These are phyloP conservation scores for Congeria kusceri DNA, from an alignment of 2,888 invertebrate genomes.

Conservation along the genomic window DNA sequence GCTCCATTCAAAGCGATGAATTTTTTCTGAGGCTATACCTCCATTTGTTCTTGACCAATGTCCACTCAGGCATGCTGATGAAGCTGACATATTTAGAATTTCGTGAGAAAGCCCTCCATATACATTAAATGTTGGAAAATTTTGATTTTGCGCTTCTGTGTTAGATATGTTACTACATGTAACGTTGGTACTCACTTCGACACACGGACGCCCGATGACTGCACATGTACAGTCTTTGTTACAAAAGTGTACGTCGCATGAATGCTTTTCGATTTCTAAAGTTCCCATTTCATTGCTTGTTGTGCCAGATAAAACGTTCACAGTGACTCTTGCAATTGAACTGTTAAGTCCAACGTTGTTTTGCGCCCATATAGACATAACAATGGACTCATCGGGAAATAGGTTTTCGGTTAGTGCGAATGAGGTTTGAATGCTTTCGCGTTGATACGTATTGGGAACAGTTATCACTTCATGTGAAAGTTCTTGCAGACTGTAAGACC, in stretches of 20 bases:
- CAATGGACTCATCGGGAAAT: constrained; percentile 31
- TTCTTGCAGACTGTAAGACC: constrained; percentile 51
- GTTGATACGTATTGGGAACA: neutral
- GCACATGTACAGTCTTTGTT: constrained; percentile 64
- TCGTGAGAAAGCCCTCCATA: neutral
- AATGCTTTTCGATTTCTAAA: constrained; percentile 46
- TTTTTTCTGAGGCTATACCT: neutral
- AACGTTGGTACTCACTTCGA: neutral
- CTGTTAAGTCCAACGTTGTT: constrained; percentile 57
- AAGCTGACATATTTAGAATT: constrained; percentile 14
- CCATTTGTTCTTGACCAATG: constrained; percentile 14
- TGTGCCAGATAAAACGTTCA: constrained; percentile 12
- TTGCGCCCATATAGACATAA: constrained; percentile 58
- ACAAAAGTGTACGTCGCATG: constrained; percentile 54
- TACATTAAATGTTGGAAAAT: neutral
- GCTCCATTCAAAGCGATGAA: constrained; percentile 59
- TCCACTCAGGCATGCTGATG: constrained; percentile 39
- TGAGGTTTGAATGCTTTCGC: neutral
- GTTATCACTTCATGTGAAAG: constrained; percentile 33
- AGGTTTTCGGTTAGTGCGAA: constrained; percentile 22
- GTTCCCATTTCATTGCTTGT: constrained; percentile 22
- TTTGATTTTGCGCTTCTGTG: neutral
- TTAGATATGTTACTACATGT: constrained; percentile 8
- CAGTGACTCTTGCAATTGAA: constrained; percentile 20
- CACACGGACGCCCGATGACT: constrained; percentile 54